Percentiles rank a stretch among this genome's conserved stretches.
phyloP scores from a whole-genome alignment of 2,113 vertebrate species.

The Irena cyanogastra region DNA sequence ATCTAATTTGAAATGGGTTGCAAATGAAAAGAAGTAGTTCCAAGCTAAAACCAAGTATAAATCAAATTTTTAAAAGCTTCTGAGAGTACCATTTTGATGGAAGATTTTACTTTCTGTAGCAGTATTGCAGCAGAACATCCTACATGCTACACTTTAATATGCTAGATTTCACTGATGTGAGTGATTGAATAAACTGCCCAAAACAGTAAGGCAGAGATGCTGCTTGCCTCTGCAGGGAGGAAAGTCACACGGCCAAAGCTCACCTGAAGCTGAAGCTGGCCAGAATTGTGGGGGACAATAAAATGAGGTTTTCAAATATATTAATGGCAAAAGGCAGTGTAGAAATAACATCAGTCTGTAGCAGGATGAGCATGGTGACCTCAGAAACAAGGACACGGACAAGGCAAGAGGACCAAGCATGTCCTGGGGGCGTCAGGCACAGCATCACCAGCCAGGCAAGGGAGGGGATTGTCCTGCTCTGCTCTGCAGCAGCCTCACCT shows the following conservation, averaged over 20 bases:
- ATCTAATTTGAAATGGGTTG: slow-evolving; percentile 35
- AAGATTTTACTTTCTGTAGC: neutral
- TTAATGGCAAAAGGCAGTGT: neutral
- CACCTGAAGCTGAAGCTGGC: neutral
- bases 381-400: neutral
- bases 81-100: neutral
- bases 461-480: neutral
- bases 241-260: fast-evolving
- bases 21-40: slow-evolving; percentile 25
- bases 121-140: neutral
- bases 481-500: neutral
- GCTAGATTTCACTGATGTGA: neutral
- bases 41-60: neutral
- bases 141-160: neutral
- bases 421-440: neutral
- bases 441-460: fast-evolving
- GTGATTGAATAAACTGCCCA: neutral
- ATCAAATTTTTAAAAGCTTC: neutral
- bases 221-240: neutral
- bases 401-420: neutral
- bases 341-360: neutral
- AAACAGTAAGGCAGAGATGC: neutral
- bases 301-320: neutral
- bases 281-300: neutral
- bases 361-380: no score